Evolutionary conservation across 2,113 vertebrate genomes (phyloP).

Genomic region (Stictonetta naevosa): DNA sequence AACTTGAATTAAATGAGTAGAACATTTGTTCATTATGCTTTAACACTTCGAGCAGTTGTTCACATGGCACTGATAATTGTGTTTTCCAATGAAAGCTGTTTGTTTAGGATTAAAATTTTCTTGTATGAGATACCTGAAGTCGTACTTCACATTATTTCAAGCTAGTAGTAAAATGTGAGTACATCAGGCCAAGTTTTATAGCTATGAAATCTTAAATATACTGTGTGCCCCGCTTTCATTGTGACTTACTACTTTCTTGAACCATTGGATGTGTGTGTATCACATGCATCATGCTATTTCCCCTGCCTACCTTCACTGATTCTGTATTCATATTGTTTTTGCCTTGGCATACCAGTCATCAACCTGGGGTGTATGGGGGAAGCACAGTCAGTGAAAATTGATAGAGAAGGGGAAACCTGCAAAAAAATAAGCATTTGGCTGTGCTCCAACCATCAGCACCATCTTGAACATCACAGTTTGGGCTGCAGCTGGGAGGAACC

Average conservation of each 20-base stretch:
- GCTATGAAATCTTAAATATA: accelerated
- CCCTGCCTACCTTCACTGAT: not conserved
- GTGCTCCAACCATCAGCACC: not conserved
- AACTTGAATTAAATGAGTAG: not conserved
- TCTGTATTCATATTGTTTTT: not conserved
- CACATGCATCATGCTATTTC: not conserved
- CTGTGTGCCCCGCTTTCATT: not conserved
- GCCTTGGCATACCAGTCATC: not conserved
- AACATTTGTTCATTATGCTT: not conserved
- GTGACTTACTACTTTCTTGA: not conserved
- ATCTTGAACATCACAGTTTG: not conserved
- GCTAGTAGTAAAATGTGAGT: not conserved
- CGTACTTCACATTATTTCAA: not conserved
- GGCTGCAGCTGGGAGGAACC: not conserved
- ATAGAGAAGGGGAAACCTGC: not conserved
- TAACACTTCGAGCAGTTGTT: not conserved
- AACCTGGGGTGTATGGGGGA: too few species aligned
- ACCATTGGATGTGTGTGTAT: not conserved
- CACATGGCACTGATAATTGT: too few species aligned
- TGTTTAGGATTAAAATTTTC: not conserved
- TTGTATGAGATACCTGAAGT: not conserved
- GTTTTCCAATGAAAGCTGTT: too few species aligned
- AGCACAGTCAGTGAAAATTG: not conserved
- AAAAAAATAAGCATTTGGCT: not conserved
- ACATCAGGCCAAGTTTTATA: not conserved